These are phyloP conservation scores for Eilema sororculum DNA, from an alignment of 2,888 invertebrate species.

Conservation along the genomic window DNA sequence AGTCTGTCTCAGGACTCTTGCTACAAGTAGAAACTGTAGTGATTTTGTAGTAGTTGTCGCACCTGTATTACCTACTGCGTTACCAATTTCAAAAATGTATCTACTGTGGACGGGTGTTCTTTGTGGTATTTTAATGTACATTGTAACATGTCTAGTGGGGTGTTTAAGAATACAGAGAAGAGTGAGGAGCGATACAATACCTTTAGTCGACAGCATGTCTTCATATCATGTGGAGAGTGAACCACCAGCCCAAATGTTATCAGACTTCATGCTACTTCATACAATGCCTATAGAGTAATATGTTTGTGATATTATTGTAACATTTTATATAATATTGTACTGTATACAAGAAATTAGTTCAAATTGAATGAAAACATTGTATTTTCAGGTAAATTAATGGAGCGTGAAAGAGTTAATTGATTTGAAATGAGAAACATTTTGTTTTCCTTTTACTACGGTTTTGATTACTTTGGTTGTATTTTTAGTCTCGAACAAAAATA, in stretches of 20 bases:
- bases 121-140: conserved; percentile 64
- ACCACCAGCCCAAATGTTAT: conserved; percentile 65
- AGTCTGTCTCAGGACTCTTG: conserved; percentile 57
- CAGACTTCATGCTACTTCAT: conserved; percentile 65
- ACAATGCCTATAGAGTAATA: conserved; percentile 51
- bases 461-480: neutral
- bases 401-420: neutral
- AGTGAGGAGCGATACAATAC: conserved; percentile 56
- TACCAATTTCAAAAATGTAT: conserved; percentile 38
- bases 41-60: conserved; percentile 39
- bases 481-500: neutral
- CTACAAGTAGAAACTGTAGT: conserved; percentile 49
- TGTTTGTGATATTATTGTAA: conserved; percentile 1
- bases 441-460: neutral
- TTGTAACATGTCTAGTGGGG: conserved; percentile 58
- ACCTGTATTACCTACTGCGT: neutral
- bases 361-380: neutral
- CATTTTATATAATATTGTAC: neutral
- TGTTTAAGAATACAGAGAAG: conserved; percentile 50
- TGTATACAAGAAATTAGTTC: neutral
- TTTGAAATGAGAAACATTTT: neutral
- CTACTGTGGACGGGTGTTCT: conserved; percentile 66
- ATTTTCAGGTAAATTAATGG: neutral
- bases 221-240: conserved; percentile 63
- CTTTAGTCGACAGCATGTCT: conserved; percentile 65